These are phyloP conservation scores for Mastomys coucha DNA, from an alignment of 2,113 vertebrate genomes.

Conservation along the genomic window DNA sequence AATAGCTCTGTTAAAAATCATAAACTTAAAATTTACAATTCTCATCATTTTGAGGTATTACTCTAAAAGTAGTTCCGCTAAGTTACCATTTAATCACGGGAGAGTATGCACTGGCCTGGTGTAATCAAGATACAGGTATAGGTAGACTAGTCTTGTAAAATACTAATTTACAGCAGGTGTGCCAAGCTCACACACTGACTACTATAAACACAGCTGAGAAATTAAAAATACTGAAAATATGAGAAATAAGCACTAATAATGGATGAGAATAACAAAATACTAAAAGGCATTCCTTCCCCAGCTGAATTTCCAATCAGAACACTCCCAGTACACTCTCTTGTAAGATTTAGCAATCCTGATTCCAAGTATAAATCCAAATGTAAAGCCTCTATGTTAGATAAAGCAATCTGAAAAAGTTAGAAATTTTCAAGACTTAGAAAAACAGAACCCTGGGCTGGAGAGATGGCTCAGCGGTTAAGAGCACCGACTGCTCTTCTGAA, in stretches of 20 bases:
- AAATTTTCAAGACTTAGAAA: not conserved
- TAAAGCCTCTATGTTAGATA: not conserved
- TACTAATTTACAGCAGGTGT: not conserved
- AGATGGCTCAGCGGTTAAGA: no score
- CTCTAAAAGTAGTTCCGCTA: not conserved
- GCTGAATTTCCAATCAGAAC: conserved; percentile 37
- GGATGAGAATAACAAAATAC: conserved; percentile 18
- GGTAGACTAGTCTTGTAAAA: not conserved
- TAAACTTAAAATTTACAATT: not conserved
- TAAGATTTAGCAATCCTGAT: conserved; percentile 42
- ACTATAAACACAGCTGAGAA: not conserved
- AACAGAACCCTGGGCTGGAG: conserved; percentile 47
- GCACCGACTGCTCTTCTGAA: no score
- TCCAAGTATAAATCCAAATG: conserved; percentile 43
- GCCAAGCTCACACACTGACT: conserved; percentile 34
- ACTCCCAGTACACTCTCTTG: not conserved
- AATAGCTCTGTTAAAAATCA: not conserved
- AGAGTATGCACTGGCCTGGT: not conserved
- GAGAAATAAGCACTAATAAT: not conserved
- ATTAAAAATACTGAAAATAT: conserved; percentile 29
- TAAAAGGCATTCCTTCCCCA: not conserved
- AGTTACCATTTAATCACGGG: not conserved
- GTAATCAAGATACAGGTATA: not conserved
- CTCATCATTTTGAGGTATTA: conserved; percentile 16
- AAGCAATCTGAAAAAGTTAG: not conserved